phyloP scores from a whole-genome alignment of 2,888 invertebrate species.

The Aphidoletes aphidimyza region DNA sequence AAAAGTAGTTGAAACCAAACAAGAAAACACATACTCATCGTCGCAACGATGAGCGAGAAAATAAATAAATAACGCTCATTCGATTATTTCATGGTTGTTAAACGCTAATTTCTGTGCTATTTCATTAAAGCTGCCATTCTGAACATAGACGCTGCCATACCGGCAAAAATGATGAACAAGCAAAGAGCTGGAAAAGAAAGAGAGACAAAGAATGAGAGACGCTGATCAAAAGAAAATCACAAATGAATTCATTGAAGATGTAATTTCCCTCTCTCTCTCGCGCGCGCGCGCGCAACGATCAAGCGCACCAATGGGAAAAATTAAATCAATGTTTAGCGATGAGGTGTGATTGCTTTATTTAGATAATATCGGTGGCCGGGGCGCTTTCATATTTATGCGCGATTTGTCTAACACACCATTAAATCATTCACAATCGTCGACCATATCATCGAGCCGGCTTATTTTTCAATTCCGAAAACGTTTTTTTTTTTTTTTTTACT shows the following conservation, averaged over 20 bases:
- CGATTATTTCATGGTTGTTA: slow-evolving; percentile 53
- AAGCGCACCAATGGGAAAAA: slow-evolving; percentile 44
- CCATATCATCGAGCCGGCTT: neutral
- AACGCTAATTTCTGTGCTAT: slow-evolving; percentile 16
- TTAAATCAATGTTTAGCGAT: slow-evolving; percentile 45
- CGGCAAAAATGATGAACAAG: neutral
- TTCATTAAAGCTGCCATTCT: neutral
- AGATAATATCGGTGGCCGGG: neutral
- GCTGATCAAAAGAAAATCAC: no score
- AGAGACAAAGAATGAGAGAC: neutral
- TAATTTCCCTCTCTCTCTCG: neutral
- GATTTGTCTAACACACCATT: slow-evolving; percentile 19
- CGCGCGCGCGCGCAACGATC: slow-evolving; percentile 1
- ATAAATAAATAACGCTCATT: neutral
- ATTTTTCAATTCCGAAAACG: neutral
- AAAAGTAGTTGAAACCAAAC: no score
- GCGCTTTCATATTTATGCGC: neutral
- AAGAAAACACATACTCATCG: neutral
- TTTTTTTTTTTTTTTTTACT: neutral
- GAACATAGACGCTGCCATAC: neutral
- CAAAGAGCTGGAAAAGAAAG: neutral
- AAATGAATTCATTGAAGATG: neutral
- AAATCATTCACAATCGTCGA: neutral
- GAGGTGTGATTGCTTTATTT: slow-evolving; percentile 50
- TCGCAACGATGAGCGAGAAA: neutral